Conservation (phyloP, 2,797 vertebrate genomes). For the Telmatherina bonti region DNA sequence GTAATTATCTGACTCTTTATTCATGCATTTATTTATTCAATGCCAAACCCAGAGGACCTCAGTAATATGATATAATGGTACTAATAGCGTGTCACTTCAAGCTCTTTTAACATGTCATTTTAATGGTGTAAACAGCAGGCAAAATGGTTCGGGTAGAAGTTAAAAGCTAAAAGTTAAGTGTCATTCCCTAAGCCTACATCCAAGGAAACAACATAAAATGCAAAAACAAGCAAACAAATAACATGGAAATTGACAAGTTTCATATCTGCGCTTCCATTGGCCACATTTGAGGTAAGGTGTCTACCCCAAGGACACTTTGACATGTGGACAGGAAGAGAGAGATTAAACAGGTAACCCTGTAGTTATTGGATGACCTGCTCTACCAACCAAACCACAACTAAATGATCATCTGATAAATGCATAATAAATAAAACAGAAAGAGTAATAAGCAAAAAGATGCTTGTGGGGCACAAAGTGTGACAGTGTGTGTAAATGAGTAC, state of each 20-base stretch:
- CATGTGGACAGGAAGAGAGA: neutral
- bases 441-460: constrained; percentile 25
- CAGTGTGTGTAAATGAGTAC: too few species aligned
- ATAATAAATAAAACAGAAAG: constrained; percentile 30
- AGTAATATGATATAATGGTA: neutral
- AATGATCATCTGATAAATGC: neutral
- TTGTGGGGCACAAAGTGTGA: constrained; percentile 32
- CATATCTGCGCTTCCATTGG: neutral
- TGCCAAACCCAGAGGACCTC: neutral
- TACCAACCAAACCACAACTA: neutral
- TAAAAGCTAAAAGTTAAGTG: neutral
- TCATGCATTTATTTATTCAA: neutral
- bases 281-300: neutral
- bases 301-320: neutral
- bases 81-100: neutral
- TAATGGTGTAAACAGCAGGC: neutral
- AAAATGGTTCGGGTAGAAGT: neutral
- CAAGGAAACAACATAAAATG: neutral
- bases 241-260: neutral
- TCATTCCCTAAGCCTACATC: neutral
- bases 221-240: neutral
- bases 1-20: too few species aligned
- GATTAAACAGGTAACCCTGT: neutral
- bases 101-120: neutral
- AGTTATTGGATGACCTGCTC: neutral